phyloP scores from a whole-genome alignment of 2,888 invertebrate species.

The Ryuthela nishihirai region DNA sequence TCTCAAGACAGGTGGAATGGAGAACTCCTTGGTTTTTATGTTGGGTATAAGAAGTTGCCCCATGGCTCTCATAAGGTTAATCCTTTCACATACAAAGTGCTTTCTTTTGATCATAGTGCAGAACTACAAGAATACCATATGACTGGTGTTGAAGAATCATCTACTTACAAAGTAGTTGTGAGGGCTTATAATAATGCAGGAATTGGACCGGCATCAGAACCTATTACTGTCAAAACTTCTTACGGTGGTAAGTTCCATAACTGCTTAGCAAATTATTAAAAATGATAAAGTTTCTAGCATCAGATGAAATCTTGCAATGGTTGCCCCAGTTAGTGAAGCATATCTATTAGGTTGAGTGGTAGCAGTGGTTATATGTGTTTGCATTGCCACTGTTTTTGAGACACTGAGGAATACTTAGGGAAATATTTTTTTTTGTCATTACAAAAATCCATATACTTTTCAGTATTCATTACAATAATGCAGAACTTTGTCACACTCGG shows the following conservation, averaged over 20 bases:
- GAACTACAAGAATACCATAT: conserved; percentile 13
- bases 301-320: too few relatives aligned
- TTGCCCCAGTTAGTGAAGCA: too few relatives aligned
- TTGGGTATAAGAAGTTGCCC: conserved; percentile 38
- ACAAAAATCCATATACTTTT: too few relatives aligned
- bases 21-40: conserved; percentile 37
- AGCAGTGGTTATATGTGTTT: too few relatives aligned
- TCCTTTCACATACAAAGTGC: conserved; percentile 29
- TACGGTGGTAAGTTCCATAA: conserved; percentile 22
- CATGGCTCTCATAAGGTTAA: conserved; percentile 26
- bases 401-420: too few relatives aligned
- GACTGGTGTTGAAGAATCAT: conserved; percentile 26
- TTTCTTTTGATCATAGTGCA: conserved; percentile 4
- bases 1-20: conserved; percentile 41
- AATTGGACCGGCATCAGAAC: conserved; percentile 26
- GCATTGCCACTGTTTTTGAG: too few relatives aligned
- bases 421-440: too few relatives aligned
- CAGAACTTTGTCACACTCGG: too few relatives aligned
- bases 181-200: conserved; percentile 25
- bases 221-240: conserved; percentile 27
- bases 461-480: too few relatives aligned
- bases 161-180: conserved; percentile 32
- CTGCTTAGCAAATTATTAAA: too few relatives aligned
- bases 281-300: too few relatives aligned
- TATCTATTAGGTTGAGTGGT: too few relatives aligned